Conservation (phyloP, 1,140 invertebrate species). For the Epicauta chinensis region DNA sequence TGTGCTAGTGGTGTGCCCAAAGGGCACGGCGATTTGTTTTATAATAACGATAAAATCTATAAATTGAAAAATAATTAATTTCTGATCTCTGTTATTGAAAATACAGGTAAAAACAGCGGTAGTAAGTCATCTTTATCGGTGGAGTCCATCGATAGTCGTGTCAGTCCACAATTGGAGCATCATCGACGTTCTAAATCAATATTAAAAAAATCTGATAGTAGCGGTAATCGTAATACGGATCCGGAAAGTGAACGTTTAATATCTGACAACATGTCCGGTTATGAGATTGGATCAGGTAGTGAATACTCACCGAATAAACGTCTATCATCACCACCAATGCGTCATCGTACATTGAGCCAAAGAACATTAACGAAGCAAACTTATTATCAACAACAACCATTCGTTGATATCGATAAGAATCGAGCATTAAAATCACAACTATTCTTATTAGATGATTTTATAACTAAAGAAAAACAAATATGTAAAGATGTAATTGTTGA, state of each 20-base stretch:
- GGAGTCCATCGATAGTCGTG: conserved; percentile 60
- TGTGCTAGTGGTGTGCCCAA: no score
- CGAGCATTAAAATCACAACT: conserved; percentile 34
- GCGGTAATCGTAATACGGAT: conserved; percentile 45
- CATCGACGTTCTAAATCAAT: conserved; percentile 68
- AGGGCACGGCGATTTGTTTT: no score
- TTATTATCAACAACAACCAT: conserved; percentile 39
- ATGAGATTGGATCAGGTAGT: conserved; percentile 34
- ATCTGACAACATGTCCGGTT: conserved; percentile 52
- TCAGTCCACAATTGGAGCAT: conserved; percentile 55
- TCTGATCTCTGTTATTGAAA: conserved; percentile 6
- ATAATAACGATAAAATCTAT: no score
- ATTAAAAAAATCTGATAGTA: conserved; percentile 63
- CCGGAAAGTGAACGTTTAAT: conserved; percentile 75
- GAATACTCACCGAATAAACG: conserved; percentile 44
- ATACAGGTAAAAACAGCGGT: conserved; percentile 52
- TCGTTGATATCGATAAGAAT: conserved; percentile 29
- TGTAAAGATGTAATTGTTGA: conserved; percentile 43
- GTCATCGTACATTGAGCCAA: conserved; percentile 42
- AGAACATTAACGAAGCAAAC: conserved; percentile 43
- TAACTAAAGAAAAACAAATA: conserved; percentile 45
- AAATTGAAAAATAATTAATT: background rate
- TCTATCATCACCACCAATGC: conserved; percentile 38
- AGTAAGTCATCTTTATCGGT: conserved; percentile 65
- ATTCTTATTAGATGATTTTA: conserved; percentile 38